Base-by-base conservation (phyloP, 1,140 invertebrate genomes). In the Paraescarpia echinospica region DNA sequence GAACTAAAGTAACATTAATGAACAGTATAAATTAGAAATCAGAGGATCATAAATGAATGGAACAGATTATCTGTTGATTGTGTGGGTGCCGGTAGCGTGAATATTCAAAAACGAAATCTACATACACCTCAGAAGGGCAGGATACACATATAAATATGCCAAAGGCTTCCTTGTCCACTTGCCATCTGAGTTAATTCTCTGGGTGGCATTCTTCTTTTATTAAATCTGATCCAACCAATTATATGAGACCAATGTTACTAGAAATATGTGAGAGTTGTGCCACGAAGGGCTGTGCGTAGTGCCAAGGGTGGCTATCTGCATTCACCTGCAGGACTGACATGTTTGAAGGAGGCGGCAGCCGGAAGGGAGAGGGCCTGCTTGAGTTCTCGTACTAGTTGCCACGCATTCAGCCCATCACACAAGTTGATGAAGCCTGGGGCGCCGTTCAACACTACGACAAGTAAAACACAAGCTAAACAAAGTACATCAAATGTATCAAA, bases 401-500 rank as follows among this genome's bases (percentile, higher is more conserved):
- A 99, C 2, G 98, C 99, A 96, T 99, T 99, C 0, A 99, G 96
- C 0, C 98, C 99, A 96, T 99, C 99, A 95, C 98, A 99, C 0
- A 99, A 97, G 96, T 99, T 99, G 93, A 99, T 99, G 95, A 98
- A 99, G 33, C 99, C 98, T 0, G 99, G 99, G 0, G 98, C 98
- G 35, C 99, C 99, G 96, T 99, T 99, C 1, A 99, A 94, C 14
- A 99, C 98, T 94, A 92, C 14, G 94, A 94, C 90, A 12, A 6
- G 12, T 41, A 41, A 41, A 33, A 92, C 35, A 93, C 91, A 14
- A 77, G 31, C 92, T 90, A 92, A 2, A 92, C 2, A 77, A 92
- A 33, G 88, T 33, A n/a, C n/a, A n/a, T n/a, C n/a, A n/a, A n/a
- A n/a, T n/a, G n/a, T n/a, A n/a, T n/a, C n/a, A n/a, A n/a, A n/a